Base-by-base conservation (phyloP, 1,140 invertebrate species). In the Leptinotarsa texana region DNA sequence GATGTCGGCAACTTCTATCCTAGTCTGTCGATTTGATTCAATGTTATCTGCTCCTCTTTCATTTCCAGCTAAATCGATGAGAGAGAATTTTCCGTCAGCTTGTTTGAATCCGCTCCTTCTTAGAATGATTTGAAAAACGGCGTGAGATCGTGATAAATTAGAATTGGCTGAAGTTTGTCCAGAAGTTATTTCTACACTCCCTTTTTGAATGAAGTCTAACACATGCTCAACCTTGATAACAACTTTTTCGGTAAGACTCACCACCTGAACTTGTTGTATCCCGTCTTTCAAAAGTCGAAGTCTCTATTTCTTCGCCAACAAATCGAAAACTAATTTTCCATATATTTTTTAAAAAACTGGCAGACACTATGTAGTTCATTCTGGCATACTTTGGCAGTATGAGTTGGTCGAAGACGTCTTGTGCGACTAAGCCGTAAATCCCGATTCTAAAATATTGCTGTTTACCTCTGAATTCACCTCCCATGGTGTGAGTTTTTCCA, bases 1-100 rank as follows among this genome's bases (percentile, higher is more conserved):
- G 76, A 99, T 99, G 87, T 99, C 98, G 65, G 97, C 98, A 76
- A 98, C 98, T 90, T 99, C 98, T 92, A 98, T 96, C 79, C 96
- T 89, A 4, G 97, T 99, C 88, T 98, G 96, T 73, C 96, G 87
- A 86, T 99, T 97, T 49, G 97, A 93, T 80, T 95, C 97, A 17
- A 93, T 96, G 33, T 98, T 99, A 86, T 99, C 98, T 11, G 97
- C 97, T 68, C 98, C 98, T 75, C 98, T 90, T 88, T 99, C 98
- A 88, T 99, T 99, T 67, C 96, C 98, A 78, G 98, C 98, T 82
- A 99, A 90, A 93, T 99, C 98, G 85, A 99, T 99, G 49, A 99
- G 90, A 15, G 97, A 99, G 86, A 99, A 99, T 87, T 99, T 99
- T 57, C 98, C 98, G 86, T 91, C 88, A 8, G 93, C 76, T 66